A percentile compares a stretch with the other conserved stretches of the same genome.
phyloP scores from a whole-genome alignment of 2,888 invertebrate genomes.

The Beris morrisii region DNA sequence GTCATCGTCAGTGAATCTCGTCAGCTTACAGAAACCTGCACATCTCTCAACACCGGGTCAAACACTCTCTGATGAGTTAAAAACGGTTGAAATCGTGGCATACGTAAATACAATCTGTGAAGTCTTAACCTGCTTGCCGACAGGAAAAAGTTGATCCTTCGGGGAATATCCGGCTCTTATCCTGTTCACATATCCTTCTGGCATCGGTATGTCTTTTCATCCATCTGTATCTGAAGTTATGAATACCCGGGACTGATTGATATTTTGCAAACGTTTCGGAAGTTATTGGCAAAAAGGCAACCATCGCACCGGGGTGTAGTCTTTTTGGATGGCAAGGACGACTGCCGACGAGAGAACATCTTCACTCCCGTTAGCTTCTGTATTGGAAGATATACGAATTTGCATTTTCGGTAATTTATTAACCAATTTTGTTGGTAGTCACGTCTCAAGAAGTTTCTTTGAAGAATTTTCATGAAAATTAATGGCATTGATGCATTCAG shows the following conservation, averaged over 20 bases:
- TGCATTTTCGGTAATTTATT: slow-evolving; percentile 33
- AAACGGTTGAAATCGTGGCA: slow-evolving; percentile 13
- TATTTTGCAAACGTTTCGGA: slow-evolving; percentile 30
- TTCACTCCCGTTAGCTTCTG: slow-evolving; percentile 1
- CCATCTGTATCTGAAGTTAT: slow-evolving; percentile 31
- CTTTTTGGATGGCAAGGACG: slow-evolving; percentile 7
- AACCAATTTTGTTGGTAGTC: slow-evolving; percentile 29
- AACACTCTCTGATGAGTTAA: slow-evolving; percentile 9
- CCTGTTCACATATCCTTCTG: neutral
- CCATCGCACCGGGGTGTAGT: slow-evolving; percentile 9
- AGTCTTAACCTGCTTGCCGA: slow-evolving; percentile 5
- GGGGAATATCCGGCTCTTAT: slow-evolving; percentile 16
- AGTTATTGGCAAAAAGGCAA: slow-evolving; percentile 29
- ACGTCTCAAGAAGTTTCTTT: slow-evolving; percentile 30
- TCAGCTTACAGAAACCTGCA: slow-evolving; percentile 1
- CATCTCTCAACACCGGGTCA: neutral
- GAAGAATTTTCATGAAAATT: slow-evolving; percentile 28
- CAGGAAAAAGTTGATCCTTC: slow-evolving; percentile 27
- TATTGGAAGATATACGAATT: slow-evolving; percentile 19
- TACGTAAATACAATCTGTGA: neutral
- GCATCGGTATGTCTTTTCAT: slow-evolving; percentile 2
- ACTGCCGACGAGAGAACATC: neutral
- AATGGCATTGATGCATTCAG: slow-evolving; percentile 30
- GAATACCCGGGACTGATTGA: slow-evolving; percentile 27
- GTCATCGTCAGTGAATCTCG: slow-evolving; percentile 23